Conservation (phyloP, 2,888 invertebrate genomes). For the Drosophila lutescens region DNA sequence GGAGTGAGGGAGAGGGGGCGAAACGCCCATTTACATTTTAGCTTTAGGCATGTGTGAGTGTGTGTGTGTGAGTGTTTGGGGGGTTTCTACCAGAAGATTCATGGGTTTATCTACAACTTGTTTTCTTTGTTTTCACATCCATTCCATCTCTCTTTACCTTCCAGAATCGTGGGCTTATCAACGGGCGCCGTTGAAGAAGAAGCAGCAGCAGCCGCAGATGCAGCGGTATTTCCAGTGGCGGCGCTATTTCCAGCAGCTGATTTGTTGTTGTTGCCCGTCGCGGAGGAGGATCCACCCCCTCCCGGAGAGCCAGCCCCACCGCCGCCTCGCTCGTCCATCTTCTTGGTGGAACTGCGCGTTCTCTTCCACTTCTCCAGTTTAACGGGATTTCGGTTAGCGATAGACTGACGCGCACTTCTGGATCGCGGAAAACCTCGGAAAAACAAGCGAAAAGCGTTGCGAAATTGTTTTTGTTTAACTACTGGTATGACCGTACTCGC, state of each 20-base stretch:
- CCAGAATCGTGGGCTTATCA: slow-evolving; percentile 81
- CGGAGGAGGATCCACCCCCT: slow-evolving; percentile 17
- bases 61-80: slow-evolving; percentile 12
- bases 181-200: slow-evolving; percentile 28
- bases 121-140: slow-evolving; percentile 2
- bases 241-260: slow-evolving; percentile 49
- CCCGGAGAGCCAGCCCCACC: slow-evolving; percentile 46
- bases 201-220: slow-evolving; percentile 3
- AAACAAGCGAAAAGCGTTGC: slow-evolving; percentile 11
- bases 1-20: neutral
- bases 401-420: slow-evolving; percentile 8
- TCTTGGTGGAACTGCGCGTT: slow-evolving; percentile 82
- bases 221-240: slow-evolving; percentile 16
- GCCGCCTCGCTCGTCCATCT: slow-evolving; percentile 72
- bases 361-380: slow-evolving; percentile 84
- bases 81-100: neutral
- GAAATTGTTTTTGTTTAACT: slow-evolving; percentile 6
- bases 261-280: slow-evolving; percentile 37
- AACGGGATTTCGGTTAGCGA: slow-evolving; percentile 5
- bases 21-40: slow-evolving; percentile 29
- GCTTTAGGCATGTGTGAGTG: neutral
- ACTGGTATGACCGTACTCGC: neutral
- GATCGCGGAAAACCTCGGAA: slow-evolving; percentile 11
- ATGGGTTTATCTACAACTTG: neutral
- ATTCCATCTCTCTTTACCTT: slow-evolving; percentile 69